Evolutionary conservation across 1,140 invertebrate genomes (phyloP), one percentile per base, ranked within the genome.

Genomic region (Drosophila saltans): DNA sequence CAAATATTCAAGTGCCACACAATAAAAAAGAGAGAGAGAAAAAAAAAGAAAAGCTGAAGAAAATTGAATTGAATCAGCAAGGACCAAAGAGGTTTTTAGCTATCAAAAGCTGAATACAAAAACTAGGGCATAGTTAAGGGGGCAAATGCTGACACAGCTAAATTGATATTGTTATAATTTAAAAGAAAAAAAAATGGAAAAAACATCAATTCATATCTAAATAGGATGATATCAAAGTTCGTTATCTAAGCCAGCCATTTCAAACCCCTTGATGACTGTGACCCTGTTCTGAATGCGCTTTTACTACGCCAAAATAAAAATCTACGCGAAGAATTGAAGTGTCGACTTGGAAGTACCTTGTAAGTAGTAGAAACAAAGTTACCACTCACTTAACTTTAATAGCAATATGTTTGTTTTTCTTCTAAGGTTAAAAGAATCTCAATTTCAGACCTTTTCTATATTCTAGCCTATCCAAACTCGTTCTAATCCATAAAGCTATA

Each of bases 51-150:
- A 39, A 33, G 26, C 59, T 67, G 55, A 78, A 66, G 55, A 66
- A 72, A 40, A 63, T 62, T 64, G 36, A 71, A 68, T 75, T 79
- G 78, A 67, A 68, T 66, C 66, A 72, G 41, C 72, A 62, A 72
- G 72, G 67, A 70, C 65, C 58, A 55, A 66, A 76, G 36, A 60
- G 55, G 28, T 30, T 76, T 77, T 77, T 77, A 77, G 66, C 77
- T 74, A 59, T 57, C 24, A 52, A 58, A 69, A 71, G 66, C 57
- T 43, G 48, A 40, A 48, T 48, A 48, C 6, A 48, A 48, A 69
- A 76, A 75, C 69, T 61, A 11, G 3, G 16, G 36, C 33, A 39
- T 24, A 39, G 8, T 40, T 39, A 7, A 58, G 4, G 30, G 28
- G 55, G 26, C 24, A 56, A 30, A 33, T 33, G 55, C 55, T 33